Evolutionary conservation across 1,140 invertebrate genomes (phyloP).

Genomic region (Tribolium madens): DNA sequence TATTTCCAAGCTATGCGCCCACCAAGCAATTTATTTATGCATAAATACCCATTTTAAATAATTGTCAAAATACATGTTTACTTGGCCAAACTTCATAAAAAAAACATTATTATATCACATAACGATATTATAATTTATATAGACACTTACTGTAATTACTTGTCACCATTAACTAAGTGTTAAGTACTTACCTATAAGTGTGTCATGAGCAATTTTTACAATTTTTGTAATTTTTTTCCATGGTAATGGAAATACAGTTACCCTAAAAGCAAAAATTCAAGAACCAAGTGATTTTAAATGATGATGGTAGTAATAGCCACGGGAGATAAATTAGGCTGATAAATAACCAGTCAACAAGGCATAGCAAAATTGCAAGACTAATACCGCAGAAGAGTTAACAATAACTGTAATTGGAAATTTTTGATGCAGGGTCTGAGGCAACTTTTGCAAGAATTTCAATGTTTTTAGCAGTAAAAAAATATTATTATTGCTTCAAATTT

Average conservation of each 20-base stretch:
- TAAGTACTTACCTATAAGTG: not conserved
- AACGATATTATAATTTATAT: not conserved
- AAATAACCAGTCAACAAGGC: conserved; percentile 1
- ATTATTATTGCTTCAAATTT: not conserved
- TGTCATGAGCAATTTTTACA: not conserved
- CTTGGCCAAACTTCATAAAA: not conserved
- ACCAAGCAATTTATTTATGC: not conserved
- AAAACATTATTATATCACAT: not conserved
- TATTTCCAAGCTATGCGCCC: too few relatives aligned
- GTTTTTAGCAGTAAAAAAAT: not conserved
- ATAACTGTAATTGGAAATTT: not conserved
- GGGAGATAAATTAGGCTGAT: not conserved
- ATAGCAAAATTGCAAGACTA: not conserved
- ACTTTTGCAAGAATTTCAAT: not conserved
- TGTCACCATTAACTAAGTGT: not conserved
- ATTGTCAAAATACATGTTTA: not conserved
- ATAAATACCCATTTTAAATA: not conserved
- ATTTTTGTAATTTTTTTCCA: not conserved
- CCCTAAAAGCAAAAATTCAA: not conserved
- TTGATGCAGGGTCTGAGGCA: not conserved
- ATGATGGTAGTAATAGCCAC: conserved; percentile 21
- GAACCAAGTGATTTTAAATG: conserved; percentile 19
- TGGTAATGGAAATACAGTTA: not conserved
- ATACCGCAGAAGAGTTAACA: not conserved
- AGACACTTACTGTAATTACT: not conserved